Base-by-base conservation (phyloP, 2,888 invertebrate genomes). In the Empis livida region DNA sequence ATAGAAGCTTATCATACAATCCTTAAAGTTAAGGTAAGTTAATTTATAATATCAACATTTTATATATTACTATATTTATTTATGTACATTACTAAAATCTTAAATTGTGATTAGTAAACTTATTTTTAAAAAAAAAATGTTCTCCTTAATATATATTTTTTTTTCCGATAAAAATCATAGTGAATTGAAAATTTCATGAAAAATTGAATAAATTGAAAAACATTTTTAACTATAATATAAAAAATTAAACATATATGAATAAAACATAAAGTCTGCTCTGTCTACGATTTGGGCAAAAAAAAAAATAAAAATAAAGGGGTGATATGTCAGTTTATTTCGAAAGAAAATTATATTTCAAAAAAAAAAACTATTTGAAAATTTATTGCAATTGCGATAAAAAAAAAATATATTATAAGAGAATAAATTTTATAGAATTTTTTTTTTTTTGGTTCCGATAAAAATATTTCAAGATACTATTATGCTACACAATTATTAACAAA, bases 1-100 rank as follows among this genome's bases (percentile, higher is more conserved):
- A 82, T 83, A 62, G 80, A 84, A 62, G 84, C 83, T 13, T 74
- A 78, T 31, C 84, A 84, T 63, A 74, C 73, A 52, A 64, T 80
- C 47, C 76, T 84, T 45, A 77, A 79, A 55, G 74, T 77, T 58
- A 82, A 82, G 80, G 83, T 83, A 62, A 60, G 63, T 56, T 41
- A 17, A 47, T 17, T 39, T 13, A 11, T 16, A 23, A 11, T 17
- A 27, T 37, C 14, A 14, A 37, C 10, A 38, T 5, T 38, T 38
- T 15, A 37, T 5, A 14, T 37, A 10, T 14, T 38, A 32, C 32
- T 13, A 32, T 5, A 32, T 5, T 13, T 32, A n/a, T 4, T 31
- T 3, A 3, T 31, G 3, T 13, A n/a, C 11, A 3, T 5, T n/a
- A n/a, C n/a, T 11, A n/a, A n/a, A n/a, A n/a, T n/a, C n/a, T 32